These are phyloP conservation scores for Nibea albiflora DNA, from an alignment of 2,113 vertebrate species.

Conservation along the genomic window DNA sequence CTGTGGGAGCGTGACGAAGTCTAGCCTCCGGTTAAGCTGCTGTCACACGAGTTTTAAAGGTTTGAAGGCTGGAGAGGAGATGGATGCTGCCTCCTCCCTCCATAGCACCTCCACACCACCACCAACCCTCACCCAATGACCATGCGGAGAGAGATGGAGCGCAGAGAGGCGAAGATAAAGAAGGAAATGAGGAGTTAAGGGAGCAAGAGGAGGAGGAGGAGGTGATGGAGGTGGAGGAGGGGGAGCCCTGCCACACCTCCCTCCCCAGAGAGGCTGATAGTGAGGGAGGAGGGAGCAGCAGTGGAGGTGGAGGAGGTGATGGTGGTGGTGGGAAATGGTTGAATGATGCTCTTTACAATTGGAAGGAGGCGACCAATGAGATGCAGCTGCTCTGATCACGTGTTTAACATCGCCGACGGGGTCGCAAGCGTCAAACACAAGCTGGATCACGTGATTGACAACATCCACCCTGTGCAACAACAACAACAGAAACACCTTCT, in stretches of 20 bases:
- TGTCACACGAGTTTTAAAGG: slow-evolving; percentile 54
- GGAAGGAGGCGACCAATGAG: slow-evolving; percentile 55
- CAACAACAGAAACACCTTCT: slow-evolving; percentile 33
- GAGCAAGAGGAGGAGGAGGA: not conserved
- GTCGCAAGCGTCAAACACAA: not conserved
- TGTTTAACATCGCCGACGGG: not conserved
- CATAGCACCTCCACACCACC: not conserved
- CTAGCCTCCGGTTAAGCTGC: slow-evolving; percentile 63
- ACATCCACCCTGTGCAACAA: slow-evolving; percentile 34
- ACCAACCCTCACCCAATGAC: not conserved
- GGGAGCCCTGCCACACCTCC: slow-evolving; percentile 43
- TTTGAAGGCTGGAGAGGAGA: slow-evolving; percentile 32
- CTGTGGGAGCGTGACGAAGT: slow-evolving; percentile 65
- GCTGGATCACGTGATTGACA: not conserved
- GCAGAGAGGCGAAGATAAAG: not conserved
- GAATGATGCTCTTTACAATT: slow-evolving; percentile 61
- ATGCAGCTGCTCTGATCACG: slow-evolving; percentile 18
- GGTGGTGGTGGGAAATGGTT: slow-evolving; percentile 50
- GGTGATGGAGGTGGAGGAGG: not conserved
- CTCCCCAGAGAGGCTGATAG: slow-evolving; percentile 48
- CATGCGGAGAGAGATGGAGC: slow-evolving; percentile 16
- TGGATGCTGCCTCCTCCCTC: slow-evolving; percentile 3
- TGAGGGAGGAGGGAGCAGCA: slow-evolving; percentile 35
- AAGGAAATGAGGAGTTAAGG: slow-evolving; percentile 1
- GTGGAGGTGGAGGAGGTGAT: not conserved